A percentile compares a stretch with the other conserved stretches of the same genome.
phyloP scores from a whole-genome alignment of 2,888 invertebrate species.

The Xylocampa areola region DNA sequence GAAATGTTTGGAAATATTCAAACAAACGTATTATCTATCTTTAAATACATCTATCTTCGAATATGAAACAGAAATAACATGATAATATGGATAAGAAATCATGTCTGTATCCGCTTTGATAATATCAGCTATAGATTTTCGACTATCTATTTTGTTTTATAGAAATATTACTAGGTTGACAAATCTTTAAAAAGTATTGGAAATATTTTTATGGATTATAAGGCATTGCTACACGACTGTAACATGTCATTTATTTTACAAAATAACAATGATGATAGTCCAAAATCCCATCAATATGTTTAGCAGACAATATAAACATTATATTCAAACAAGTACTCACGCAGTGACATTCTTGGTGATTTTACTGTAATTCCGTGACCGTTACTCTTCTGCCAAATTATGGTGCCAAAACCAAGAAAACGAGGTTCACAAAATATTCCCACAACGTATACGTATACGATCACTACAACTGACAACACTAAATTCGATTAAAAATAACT shows the following conservation, averaged over 20 bases:
- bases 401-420: slow-evolving; percentile 37
- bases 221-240: neutral
- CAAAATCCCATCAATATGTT: neutral
- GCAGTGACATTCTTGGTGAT: slow-evolving; percentile 41
- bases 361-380: slow-evolving; percentile 28
- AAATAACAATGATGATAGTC: neutral
- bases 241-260: neutral
- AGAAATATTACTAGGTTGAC: slow-evolving; percentile 7
- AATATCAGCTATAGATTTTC: slow-evolving; percentile 5
- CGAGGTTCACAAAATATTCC: slow-evolving; percentile 12
- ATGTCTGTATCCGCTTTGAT: neutral
- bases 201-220: too few relatives aligned
- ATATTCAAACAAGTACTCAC: slow-evolving; percentile 42
- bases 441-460: slow-evolving; percentile 19
- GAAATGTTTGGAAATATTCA: too few relatives aligned
- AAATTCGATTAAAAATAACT: slow-evolving; percentile 21
- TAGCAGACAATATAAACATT: neutral
- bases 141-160: slow-evolving; percentile 12
- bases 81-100: neutral
- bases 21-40: too few relatives aligned
- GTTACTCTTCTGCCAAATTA: slow-evolving; percentile 38
- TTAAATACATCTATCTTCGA: too few relatives aligned
- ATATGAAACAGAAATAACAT: neutral
- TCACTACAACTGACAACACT: slow-evolving; percentile 19
- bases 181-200: too few relatives aligned